These are phyloP conservation scores for Mellilla xanthometata DNA, from an alignment of 2,888 invertebrate species.

Conservation along the genomic window DNA sequence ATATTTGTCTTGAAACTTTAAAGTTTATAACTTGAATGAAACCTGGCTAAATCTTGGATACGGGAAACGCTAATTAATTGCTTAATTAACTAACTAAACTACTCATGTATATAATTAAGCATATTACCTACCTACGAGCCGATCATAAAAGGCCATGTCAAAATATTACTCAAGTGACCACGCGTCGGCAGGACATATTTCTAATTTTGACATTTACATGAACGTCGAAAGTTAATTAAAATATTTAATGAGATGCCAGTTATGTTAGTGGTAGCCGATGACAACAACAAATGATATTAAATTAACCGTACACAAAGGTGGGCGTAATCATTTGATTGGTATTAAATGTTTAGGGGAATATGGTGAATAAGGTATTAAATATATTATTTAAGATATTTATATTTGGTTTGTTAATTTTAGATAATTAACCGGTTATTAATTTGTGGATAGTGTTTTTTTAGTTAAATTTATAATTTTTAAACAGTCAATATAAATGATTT, in stretches of 20 bases:
- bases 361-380: slow-evolving; percentile 11
- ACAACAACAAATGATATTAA: slow-evolving; percentile 76
- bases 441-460: too few relatives aligned
- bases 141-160: slow-evolving; percentile 39
- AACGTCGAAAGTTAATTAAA: slow-evolving; percentile 74
- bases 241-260: slow-evolving; percentile 73
- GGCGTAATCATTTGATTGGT: slow-evolving; percentile 53
- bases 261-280: slow-evolving; percentile 64
- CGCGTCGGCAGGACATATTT: slow-evolving; percentile 50
- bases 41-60: too few relatives aligned
- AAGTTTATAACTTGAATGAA: too few relatives aligned
- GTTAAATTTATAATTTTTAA: too few relatives aligned
- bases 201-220: slow-evolving; percentile 64
- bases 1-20: too few relatives aligned
- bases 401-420: background rate
- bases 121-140: slow-evolving; percentile 27
- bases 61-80: slow-evolving; percentile 12
- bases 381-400: slow-evolving; percentile 5
- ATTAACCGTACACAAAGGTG: slow-evolving; percentile 68
- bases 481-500: too few relatives aligned
- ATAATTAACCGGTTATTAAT: too few relatives aligned
- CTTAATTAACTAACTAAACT: slow-evolving; percentile 11
- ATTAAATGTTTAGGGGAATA: slow-evolving; percentile 45
- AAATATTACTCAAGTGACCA: slow-evolving; percentile 47
- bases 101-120: slow-evolving; percentile 16